A percentile compares a stretch with the other conserved stretches of the same genome.
Conservation (phyloP, 1,140 invertebrate genomes). For the Sinonovacula constricta region DNA sequence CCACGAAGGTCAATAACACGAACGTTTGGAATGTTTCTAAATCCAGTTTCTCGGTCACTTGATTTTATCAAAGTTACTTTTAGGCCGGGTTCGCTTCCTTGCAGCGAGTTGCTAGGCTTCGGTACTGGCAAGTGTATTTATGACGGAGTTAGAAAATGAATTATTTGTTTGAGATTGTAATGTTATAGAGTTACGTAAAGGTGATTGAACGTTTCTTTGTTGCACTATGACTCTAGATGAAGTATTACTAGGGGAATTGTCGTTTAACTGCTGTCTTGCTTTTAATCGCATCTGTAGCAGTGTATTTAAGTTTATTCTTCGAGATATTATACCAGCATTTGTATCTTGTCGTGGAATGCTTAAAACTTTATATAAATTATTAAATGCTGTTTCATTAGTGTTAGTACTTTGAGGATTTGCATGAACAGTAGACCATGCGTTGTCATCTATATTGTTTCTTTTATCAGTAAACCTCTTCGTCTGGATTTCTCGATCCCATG, state of each 20-base stretch:
- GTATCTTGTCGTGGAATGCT: no score
- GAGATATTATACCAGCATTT: no score
- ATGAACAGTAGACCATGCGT: background rate
- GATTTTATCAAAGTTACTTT: background rate
- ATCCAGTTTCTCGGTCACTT: background rate
- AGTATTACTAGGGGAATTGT: no score
- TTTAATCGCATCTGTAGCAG: no score
- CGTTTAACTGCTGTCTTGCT: no score
- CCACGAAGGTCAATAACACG: conserved; percentile 17
- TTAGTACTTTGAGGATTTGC: background rate
- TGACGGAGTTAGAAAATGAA: conserved; percentile 14
- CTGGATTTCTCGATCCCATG: conserved; percentile 30
- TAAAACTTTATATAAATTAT: no score
- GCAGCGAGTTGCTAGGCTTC: background rate
- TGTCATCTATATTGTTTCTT: background rate
- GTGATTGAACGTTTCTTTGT: no score
- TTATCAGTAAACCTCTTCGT: background rate
- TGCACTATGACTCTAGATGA: no score
- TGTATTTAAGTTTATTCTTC: no score
- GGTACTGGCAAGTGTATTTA: background rate
- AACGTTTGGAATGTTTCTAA: conserved; percentile 15
- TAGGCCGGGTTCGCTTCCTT: background rate
- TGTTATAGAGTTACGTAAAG: no score
- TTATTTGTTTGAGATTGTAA: background rate
- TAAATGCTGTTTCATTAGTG: background rate